Evolutionary conservation across 2,797 vertebrate genomes (phyloP), one percentile per base, ranked within the genome.

Genomic region (Platalea minor): DNA sequence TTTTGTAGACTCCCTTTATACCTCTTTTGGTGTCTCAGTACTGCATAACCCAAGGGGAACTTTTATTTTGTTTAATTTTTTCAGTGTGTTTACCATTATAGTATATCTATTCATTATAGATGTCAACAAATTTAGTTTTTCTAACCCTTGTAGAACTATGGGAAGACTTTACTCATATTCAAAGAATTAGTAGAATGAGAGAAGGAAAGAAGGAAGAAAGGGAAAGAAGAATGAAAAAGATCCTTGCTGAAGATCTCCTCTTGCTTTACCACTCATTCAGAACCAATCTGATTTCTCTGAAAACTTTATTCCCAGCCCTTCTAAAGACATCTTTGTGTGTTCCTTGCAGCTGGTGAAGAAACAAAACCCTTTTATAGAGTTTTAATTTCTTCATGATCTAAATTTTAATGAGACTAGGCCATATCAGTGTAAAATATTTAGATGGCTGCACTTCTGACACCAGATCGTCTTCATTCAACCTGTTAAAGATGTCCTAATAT

Each of bases 181-280:
- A 73, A 82, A 53, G 7, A 60, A 75, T 31, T 57, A 19, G 16
- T 24, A 2, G 43, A 76, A 67, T 79, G 10, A 31, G 56, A 68
- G 41, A 57, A 57, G 45, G 15, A 92, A 56, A 31, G 6, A 65
- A 64, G 54, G 15, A 5, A 77, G 16, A 60, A 72, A 61, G n/a
- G 57, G 10, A 54, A 14, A 57, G 35, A 83, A 76, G 16, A 77
- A 54, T 29, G 5, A 33, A 67, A 63, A 77, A 41, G 3, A 21
- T 2, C 0, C 0, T 54, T 76, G 17, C 3, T 85, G 18, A 28
- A 72, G 10, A 53, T 17, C 3, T 64, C 8, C 3, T 54, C 33
- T 73, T 80, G 4, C 5, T 45, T 88, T 53, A 41, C 17, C 6
- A 11, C 21, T 75, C 35, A 24, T n/a, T 82, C 10, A 78, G 51